Evolutionary conservation across 2,888 invertebrate species (phyloP).

Genomic region (Smittia sp.): DNA sequence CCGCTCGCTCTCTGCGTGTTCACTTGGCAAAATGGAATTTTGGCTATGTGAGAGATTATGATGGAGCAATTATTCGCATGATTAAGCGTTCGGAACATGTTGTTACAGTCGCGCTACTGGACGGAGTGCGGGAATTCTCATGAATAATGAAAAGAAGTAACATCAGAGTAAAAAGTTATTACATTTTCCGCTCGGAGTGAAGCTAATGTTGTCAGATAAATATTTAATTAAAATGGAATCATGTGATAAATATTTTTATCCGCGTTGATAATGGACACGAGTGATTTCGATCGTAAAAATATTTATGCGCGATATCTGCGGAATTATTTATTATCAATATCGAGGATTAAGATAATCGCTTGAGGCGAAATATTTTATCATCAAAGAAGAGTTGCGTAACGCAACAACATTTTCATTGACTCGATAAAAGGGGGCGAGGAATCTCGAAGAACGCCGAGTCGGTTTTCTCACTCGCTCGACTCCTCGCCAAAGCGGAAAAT

Average conservation of each 20-base stretch:
- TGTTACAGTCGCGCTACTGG: not conserved
- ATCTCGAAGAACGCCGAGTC: not conserved
- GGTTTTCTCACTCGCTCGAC: not conserved
- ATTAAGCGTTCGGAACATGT: conserved; percentile 15
- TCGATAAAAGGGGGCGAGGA: not conserved
- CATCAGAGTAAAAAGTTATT: not conserved
- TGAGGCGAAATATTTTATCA: not conserved
- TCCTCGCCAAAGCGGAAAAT: not conserved
- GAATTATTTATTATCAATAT: conserved; percentile 8
- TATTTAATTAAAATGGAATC: conserved; percentile 35
- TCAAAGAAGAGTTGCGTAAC: not conserved
- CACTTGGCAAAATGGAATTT: not conserved
- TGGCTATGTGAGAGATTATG: conserved; percentile 10
- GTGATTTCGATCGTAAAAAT: not conserved
- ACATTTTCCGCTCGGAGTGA: not conserved
- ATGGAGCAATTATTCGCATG: conserved; percentile 38
- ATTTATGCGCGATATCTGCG: not conserved
- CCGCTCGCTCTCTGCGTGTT: not conserved
- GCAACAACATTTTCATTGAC: not conserved
- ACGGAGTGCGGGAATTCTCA: not conserved
- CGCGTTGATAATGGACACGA: not conserved
- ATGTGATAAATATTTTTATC: conserved; percentile 27
- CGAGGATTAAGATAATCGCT: not conserved
- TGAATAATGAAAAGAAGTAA: conserved; percentile 1
- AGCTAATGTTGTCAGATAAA: conserved; percentile 27